phyloP scores from a whole-genome alignment of 2,797 vertebrate species.

The Neopelma chrysocephalum region DNA sequence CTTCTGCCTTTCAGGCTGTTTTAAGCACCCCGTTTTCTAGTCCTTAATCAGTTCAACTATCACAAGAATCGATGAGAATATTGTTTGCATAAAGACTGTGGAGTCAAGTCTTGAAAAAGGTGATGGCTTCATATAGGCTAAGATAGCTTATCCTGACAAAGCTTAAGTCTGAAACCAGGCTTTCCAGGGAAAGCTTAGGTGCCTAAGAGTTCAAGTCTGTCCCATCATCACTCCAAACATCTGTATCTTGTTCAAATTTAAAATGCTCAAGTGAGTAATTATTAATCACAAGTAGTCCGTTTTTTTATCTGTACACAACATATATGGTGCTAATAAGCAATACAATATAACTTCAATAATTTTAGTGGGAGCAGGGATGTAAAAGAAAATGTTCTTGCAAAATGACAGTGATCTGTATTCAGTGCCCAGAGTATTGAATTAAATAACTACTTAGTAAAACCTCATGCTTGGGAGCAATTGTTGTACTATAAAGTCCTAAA shows the following conservation, averaged over 20 bases:
- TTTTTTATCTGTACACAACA: background rate
- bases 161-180: background rate
- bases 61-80: slow-evolving; percentile 20
- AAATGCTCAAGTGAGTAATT: background rate
- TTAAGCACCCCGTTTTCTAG: slow-evolving; percentile 8
- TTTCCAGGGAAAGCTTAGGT: background rate
- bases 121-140: background rate
- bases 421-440: background rate
- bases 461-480: background rate
- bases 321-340: background rate
- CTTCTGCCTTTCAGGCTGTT: slow-evolving; percentile 9
- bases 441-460: background rate
- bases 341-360: background rate
- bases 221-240: background rate
- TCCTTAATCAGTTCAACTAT: slow-evolving; percentile 54
- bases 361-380: background rate
- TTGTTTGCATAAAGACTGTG: background rate
- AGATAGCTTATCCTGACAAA: background rate
- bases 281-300: background rate
- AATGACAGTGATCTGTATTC: background rate
- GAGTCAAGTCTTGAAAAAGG: background rate
- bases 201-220: background rate
- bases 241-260: background rate
- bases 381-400: background rate
- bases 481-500: background rate